A percentile compares a stretch with the other conserved stretches of the same genome.
These are phyloP conservation scores for Chiroxiphia lanceolata DNA, from an alignment of 2,797 vertebrate genomes.

Conservation along the genomic window DNA sequence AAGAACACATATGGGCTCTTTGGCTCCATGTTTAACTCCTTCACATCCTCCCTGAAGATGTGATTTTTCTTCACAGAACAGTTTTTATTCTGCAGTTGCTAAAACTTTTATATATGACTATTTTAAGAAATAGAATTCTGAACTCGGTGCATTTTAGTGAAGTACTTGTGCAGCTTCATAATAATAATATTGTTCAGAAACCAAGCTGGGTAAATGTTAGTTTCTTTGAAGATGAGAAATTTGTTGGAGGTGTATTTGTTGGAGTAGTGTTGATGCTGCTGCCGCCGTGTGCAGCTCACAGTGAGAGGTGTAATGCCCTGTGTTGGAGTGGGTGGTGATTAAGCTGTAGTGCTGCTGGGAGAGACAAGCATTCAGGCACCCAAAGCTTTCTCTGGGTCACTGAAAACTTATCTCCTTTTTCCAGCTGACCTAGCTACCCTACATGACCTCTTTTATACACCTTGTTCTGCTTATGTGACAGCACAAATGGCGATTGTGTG, in stretches of 20 bases:
- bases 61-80: background rate
- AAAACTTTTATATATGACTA: background rate
- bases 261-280: background rate
- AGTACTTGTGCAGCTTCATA: background rate
- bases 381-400: background rate
- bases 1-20: background rate
- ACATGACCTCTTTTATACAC: accelerated
- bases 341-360: background rate
- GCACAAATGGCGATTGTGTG: background rate
- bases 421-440: background rate
- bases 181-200: background rate
- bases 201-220: background rate
- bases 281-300: accelerated
- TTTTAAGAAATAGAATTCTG: background rate
- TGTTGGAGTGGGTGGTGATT: background rate
- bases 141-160: background rate
- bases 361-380: background rate
- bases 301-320: background rate
- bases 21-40: background rate
- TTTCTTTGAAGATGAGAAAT: background rate
- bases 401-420: background rate
- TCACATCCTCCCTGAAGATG: background rate
- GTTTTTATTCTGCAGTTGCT: background rate
- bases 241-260: background rate
- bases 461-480: background rate